These are phyloP conservation scores for Diplazon laetatorius DNA, from an alignment of 2,888 invertebrate species.

Conservation along the genomic window DNA sequence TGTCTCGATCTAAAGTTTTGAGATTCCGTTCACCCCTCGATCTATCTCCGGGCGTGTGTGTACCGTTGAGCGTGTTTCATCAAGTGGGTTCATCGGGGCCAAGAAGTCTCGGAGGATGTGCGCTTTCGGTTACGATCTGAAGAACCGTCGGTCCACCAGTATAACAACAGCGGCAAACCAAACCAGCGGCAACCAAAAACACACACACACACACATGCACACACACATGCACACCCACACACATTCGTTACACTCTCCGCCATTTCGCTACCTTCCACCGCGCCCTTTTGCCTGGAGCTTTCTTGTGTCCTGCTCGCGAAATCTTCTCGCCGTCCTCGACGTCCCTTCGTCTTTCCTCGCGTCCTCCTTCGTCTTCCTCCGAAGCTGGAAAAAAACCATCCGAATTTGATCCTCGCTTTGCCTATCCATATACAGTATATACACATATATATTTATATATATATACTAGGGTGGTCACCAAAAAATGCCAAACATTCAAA, in stretches of 20 bases:
- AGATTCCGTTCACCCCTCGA: slow-evolving; percentile 1
- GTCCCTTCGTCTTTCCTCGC: slow-evolving; percentile 30
- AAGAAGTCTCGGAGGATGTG: slow-evolving; percentile 71
- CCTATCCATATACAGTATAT: too few species aligned
- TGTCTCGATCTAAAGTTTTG: neutral
- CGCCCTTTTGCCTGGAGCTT: slow-evolving; percentile 46
- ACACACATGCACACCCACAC: too few species aligned
- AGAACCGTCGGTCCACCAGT: slow-evolving; percentile 49
- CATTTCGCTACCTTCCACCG: slow-evolving; percentile 33
- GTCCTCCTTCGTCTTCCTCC: slow-evolving; percentile 57
- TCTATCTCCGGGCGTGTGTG: slow-evolving; percentile 63
- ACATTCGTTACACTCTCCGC: slow-evolving; percentile 50
- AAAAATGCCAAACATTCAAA: too few species aligned
- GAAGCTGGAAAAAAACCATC: slow-evolving; percentile 13
- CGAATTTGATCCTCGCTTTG: slow-evolving; percentile 54
- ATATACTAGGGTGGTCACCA: too few species aligned
- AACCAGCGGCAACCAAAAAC: slow-evolving; percentile 57
- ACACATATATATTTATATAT: too few species aligned
- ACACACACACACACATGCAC: too few species aligned
- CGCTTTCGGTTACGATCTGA: slow-evolving; percentile 50
- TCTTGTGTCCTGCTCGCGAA: slow-evolving; percentile 62
- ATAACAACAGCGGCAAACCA: slow-evolving; percentile 36
- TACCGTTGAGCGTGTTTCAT: slow-evolving; percentile 75
- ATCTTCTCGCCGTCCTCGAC: slow-evolving; percentile 57
- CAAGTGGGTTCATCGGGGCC: slow-evolving; percentile 81